Evolutionary conservation across 2,888 invertebrate genomes (phyloP), one percentile per base, ranked within the genome.

Genomic region (Hyalella azteca): DNA sequence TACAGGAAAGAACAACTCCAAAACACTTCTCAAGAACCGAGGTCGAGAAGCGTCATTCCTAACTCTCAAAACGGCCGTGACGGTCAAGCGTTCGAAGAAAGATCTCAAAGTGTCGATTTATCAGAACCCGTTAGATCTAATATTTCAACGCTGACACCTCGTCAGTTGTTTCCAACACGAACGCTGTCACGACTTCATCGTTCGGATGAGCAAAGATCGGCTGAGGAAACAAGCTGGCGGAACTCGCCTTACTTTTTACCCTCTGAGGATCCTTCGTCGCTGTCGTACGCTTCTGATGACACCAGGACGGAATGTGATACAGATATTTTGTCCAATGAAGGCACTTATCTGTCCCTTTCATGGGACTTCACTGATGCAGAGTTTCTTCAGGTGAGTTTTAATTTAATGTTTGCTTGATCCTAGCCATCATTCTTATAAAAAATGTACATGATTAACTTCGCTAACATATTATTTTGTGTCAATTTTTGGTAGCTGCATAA

Each of bases 301-400:
- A 66, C 39, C 66, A 66, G 66, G 19, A 66, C 66, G 39, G 66
- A 66, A 22, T 5, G 66, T 29, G 66, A 66, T n/a, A 66, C 75
- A 4, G 75, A 75, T 45, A 45, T 75, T n/a, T 15, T 75, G n/a
- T 75, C 75, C 45, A 75, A 75, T 45, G 75, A 75, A 75, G 75
- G 75, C 19, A 75, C 75, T 7, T 75, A 75, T 19, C 45, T 75
- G n/a, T 75, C 75, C 2, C 75, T 75, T 13, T 75, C 75, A 3
- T 75, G 75, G 75, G 75, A 75, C 29, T 75, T 75, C 29, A 75
- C 75, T 4, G 75, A 75, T n/a, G 75, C 75, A 26, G 75, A 75
- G 45, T 75, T 75, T 41, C 40, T 75, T 41, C 75, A 75, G 75
- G 75, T 75, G 32, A 75, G 75, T 75, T 11, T 3, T 15, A 26